Base-by-base conservation (phyloP, 2,113 vertebrate genomes). In the Cyphomyrus plagiostoma region DNA sequence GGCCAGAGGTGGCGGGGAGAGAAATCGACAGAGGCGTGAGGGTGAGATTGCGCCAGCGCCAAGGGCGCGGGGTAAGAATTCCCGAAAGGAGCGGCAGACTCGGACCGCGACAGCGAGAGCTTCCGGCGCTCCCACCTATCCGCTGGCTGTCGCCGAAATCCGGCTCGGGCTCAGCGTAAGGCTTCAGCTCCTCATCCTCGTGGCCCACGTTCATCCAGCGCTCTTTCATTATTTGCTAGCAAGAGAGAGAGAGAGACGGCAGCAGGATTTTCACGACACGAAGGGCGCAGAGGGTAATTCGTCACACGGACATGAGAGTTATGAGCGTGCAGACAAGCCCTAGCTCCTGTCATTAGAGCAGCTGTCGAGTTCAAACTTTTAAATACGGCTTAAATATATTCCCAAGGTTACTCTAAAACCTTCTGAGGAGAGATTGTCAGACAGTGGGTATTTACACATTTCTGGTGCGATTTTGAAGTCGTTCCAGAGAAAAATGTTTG, bases 201-300 rank as follows among this genome's bases (percentile, higher is more conserved):
- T 99, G 97, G 92, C 98, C 97, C 91, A 98, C 97, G 91, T 99
- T 99, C 98, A 99, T 98, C 98, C 98, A 99, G 62, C 97, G 96
- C 94, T 99, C 98, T 95, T 97, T 98, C 98, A 99, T 99, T 91
- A 99, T 98, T 99, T 99, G 98, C 98, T 99, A 91, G 91, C 77
- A 90, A 89, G 93, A 94, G 88, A 35, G 35, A 35, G 35, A 86
- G 91, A 92, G 52, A 26, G 42, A 45, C 1, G 35, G 26, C 52
- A n/a, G 53, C 21, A 19, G 62, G 11, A 10, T 70, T 70, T 70
- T n/a, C 82, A 48, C 13, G 23, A 46, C 82, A 48, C 1, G 10
- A 11, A 66, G n/a, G 62, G 23, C 58, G 3, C n/a, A 66, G 58
- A 11, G 58, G 23, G 13, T 30, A 70, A 70, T 70, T 11, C 6